A percentile compares a stretch with the other conserved stretches of the same genome.
Evolutionary conservation across 2,888 invertebrate genomes (phyloP).

Genomic region (Dynastes hyllus): DNA sequence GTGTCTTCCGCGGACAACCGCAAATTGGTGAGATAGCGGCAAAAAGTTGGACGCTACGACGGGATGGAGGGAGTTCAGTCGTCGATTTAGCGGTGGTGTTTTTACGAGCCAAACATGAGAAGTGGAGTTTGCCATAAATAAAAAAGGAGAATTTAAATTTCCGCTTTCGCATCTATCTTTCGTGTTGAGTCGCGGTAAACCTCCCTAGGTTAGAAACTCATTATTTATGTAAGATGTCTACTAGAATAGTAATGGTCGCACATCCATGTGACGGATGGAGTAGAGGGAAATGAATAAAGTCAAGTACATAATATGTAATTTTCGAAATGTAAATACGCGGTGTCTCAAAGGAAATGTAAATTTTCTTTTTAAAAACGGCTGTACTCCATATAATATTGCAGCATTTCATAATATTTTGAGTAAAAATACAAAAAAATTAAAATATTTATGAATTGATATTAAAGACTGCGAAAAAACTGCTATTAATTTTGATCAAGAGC

Average conservation of each 20-base stretch:
- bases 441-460: too few species aligned
- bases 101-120: slow-evolving; percentile 32
- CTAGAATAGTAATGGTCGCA: slow-evolving; percentile 24
- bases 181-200: slow-evolving; percentile 24
- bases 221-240: slow-evolving; percentile 30
- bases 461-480: too few species aligned
- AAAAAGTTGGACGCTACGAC: not conserved
- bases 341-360: not conserved
- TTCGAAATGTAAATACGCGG: slow-evolving; percentile 1
- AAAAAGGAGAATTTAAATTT: slow-evolving; percentile 38
- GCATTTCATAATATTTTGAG: too few species aligned
- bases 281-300: slow-evolving; percentile 3
- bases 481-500: too few species aligned
- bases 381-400: too few species aligned
- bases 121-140: slow-evolving; percentile 28
- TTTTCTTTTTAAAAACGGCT: not conserved
- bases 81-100: not conserved
- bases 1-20: slow-evolving; percentile 20
- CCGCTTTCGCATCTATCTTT: slow-evolving; percentile 30
- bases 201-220: slow-evolving; percentile 16
- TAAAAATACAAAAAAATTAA: too few species aligned
- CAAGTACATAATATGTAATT: slow-evolving; percentile 2
- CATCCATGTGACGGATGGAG: slow-evolving; percentile 3
- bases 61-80: not conserved
- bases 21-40: slow-evolving; percentile 33